Base-by-base conservation (phyloP, 2,797 vertebrate genomes). In the Menidia menidia region DNA sequence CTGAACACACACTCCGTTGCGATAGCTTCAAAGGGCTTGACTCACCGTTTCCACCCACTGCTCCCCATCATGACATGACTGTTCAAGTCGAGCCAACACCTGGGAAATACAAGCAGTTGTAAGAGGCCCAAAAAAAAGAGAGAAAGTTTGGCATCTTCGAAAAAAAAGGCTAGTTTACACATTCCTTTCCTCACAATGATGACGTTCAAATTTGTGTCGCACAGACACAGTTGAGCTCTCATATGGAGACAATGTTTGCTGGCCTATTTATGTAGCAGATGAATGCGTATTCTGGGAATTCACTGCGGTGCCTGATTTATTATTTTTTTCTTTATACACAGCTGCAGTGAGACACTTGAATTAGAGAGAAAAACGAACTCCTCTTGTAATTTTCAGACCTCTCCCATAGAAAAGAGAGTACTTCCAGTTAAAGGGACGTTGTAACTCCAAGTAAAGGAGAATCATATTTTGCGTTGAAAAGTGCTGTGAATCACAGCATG, bases 1-100 rank as follows among this genome's bases (percentile, higher is more conserved):
- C 57, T 67, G 73, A 79, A 64, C 64, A 70, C 72, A 71, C 55
- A 74, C 69, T 77, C 45, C 52, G 51, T 75, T 64, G 76, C 57
- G 77, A 41, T 64, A 33, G 16, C 78, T 65, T 73, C 66, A 77
- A 73, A 87, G 67, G 67, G 72, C 72, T 86, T 90, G 82, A 89
- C 77, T 92, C 91, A 90, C 16, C 14, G 31, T 61, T 82, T 87
- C 84, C 85, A 78, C 84, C 82, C 83, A 83, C 89, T 62, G 56
- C 76, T 84, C 64, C 51, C 60, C 56, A 35, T 72, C 71, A 82
- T 87, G 77, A 71, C 83, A 81, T 75, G 85, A 83, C 75, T 77
- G 72, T 71, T 70, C 7, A 19, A 81, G 78, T 45, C 64, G 71
- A 80, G 43, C 63, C 33, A 64, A 61, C 59, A 64, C 60, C 84